These are phyloP conservation scores for Drosophila sp. DNA, from an alignment of 1,140 invertebrate genomes.

Conservation along the genomic window DNA sequence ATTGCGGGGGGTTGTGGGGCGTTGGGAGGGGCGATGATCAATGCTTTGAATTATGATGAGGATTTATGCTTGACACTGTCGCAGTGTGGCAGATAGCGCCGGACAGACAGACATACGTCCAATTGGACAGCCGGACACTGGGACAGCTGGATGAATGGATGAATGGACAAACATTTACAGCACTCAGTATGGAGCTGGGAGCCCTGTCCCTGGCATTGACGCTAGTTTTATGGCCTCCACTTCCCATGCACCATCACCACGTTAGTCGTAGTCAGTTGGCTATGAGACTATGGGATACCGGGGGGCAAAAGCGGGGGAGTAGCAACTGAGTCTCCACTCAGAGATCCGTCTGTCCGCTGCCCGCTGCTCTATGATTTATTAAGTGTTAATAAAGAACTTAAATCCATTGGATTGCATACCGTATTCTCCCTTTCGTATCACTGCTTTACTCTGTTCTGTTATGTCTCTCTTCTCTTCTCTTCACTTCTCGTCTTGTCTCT, in stretches of 20 bases:
- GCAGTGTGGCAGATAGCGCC: slow-evolving; percentile 77
- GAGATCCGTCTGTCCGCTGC: slow-evolving; percentile 2
- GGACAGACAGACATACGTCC: slow-evolving; percentile 43
- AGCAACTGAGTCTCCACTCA: slow-evolving; percentile 12
- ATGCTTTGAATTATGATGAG: slow-evolving; percentile 85
- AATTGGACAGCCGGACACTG: slow-evolving; percentile 35
- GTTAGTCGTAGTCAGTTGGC: slow-evolving; percentile 31
- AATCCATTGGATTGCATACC: slow-evolving; percentile 81
- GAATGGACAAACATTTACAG: slow-evolving; percentile 74
- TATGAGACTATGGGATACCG: neutral
- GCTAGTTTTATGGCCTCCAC: slow-evolving; percentile 77
- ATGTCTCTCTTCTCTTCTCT: slow-evolving; percentile 32
- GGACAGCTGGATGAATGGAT: slow-evolving; percentile 49
- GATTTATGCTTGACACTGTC: slow-evolving; percentile 84
- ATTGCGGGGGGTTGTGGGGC: neutral
- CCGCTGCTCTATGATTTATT: slow-evolving; percentile 75
- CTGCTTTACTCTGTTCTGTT: slow-evolving; percentile 6
- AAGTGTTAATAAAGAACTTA: slow-evolving; percentile 85
- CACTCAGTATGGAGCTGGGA: slow-evolving; percentile 13
- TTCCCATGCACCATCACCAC: slow-evolving; percentile 45
- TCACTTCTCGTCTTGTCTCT: slow-evolving; percentile 17
- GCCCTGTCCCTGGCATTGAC: slow-evolving; percentile 36
- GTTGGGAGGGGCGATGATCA: slow-evolving; percentile 72
- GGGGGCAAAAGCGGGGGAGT: slow-evolving; percentile 2
- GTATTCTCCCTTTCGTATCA: slow-evolving; percentile 49